phyloP scores from a whole-genome alignment of 2,888 invertebrate genomes.

The Epistrophella euchroma region DNA sequence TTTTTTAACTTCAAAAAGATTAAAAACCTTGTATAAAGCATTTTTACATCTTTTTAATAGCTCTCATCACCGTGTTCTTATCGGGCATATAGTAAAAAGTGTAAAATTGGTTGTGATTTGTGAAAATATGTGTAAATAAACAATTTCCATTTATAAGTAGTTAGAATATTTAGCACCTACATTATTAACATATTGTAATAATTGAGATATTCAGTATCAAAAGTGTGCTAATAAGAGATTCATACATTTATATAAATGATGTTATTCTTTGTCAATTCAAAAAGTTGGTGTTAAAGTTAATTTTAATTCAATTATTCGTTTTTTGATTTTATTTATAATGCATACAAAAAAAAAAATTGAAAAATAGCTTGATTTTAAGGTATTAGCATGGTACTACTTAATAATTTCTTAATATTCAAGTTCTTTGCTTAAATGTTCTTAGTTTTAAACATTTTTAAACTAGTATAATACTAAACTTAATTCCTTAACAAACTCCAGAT shows the following conservation, averaged over 20 bases:
- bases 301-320: too few species aligned
- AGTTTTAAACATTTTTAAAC: too few species aligned
- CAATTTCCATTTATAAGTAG: background rate
- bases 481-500: too few species aligned
- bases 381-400: too few species aligned
- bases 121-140: background rate
- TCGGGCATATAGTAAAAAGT: background rate
- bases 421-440: too few species aligned
- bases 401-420: too few species aligned
- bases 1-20: slow-evolving; percentile 37
- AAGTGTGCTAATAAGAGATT: background rate
- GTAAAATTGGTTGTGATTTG: background rate
- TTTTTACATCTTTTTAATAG: background rate
- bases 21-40: slow-evolving; percentile 24
- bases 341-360: too few species aligned
- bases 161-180: background rate
- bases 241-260: slow-evolving; percentile 4
- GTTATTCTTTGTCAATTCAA: background rate
- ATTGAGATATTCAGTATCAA: slow-evolving; percentile 10
- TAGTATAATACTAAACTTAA: too few species aligned
- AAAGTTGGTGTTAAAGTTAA: background rate
- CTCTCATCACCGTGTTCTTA: background rate
- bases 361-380: too few species aligned
- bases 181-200: background rate
- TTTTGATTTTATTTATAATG: too few species aligned